These are phyloP conservation scores for Pseudomyrmex flavicornis DNA, from an alignment of 1,140 invertebrate species.

Conservation along the genomic window DNA sequence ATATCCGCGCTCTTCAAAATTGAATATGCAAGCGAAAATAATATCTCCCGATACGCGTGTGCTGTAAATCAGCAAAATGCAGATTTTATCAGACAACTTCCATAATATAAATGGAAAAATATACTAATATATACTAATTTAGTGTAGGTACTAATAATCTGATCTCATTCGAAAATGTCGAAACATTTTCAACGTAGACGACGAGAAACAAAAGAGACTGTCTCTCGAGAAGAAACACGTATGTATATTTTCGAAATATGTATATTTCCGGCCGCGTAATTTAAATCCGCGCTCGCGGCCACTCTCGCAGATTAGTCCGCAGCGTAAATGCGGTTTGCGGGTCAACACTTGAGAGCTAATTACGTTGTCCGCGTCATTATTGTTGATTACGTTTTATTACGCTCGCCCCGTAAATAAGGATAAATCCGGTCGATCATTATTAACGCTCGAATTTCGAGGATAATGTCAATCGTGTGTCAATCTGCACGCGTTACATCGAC, in stretches of 20 bases:
- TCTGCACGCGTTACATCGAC: conserved; percentile 65
- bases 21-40: conserved; percentile 16
- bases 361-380: conserved; percentile 56
- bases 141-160: too few relatives aligned
- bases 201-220: too few relatives aligned
- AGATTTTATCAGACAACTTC: background rate
- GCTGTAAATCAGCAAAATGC: background rate
- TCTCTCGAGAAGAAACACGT: too few relatives aligned
- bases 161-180: too few relatives aligned
- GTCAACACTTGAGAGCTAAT: conserved; percentile 59
- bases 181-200: too few relatives aligned
- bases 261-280: background rate
- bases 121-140: too few relatives aligned
- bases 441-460: conserved; percentile 64
- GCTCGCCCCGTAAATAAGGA: conserved; percentile 35
- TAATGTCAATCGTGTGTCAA: conserved; percentile 67
- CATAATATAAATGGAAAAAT: background rate
- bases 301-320: conserved; percentile 19
- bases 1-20: background rate
- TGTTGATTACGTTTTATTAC: conserved; percentile 69
- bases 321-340: conserved; percentile 39
- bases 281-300: background rate
- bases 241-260: background rate
- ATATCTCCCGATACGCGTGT: background rate
- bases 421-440: conserved; percentile 50